phyloP scores from a whole-genome alignment of 2,888 invertebrate genomes.

The Chymomyza procnemis region DNA sequence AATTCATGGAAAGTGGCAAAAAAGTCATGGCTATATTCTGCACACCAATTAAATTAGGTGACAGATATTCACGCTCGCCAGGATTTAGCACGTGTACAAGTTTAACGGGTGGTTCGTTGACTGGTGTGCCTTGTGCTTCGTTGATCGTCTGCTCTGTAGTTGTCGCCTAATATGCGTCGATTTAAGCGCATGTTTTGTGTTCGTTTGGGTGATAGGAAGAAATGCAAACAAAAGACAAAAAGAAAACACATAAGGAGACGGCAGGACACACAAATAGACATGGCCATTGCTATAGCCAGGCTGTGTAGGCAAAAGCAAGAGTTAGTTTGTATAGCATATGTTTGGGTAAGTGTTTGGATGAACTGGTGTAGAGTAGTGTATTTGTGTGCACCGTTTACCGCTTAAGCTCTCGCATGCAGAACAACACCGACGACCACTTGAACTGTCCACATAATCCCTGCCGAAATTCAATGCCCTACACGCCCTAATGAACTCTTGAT shows the following conservation, averaged over 20 bases:
- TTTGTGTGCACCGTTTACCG: background rate
- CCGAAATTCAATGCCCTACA: background rate
- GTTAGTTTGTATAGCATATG: slow-evolving; percentile 4
- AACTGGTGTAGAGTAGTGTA: background rate
- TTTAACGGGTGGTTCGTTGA: slow-evolving; percentile 68
- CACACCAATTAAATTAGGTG: slow-evolving; percentile 76
- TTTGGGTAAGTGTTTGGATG: background rate
- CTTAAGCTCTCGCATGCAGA: slow-evolving; percentile 11
- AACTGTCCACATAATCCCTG: slow-evolving; percentile 6
- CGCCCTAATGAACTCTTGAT: slow-evolving; percentile 60
- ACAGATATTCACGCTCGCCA: slow-evolving; percentile 76
- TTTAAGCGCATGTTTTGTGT: slow-evolving; percentile 20
- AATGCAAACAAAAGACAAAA: slow-evolving; percentile 54
- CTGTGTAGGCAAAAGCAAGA: background rate
- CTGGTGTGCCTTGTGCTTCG: slow-evolving; percentile 36
- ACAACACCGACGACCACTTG: background rate
- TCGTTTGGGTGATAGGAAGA: slow-evolving; percentile 30
- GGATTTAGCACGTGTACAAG: slow-evolving; percentile 75
- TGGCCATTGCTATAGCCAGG: background rate
- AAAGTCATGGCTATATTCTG: slow-evolving; percentile 77
- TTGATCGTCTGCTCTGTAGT: slow-evolving; percentile 16
- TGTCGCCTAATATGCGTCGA: slow-evolving; percentile 24
- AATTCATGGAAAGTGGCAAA: slow-evolving; percentile 75
- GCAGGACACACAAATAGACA: slow-evolving; percentile 3
- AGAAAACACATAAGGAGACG: slow-evolving; percentile 58